Base-by-base conservation (phyloP, 2,113 vertebrate genomes). In the Cavia aperea region DNA sequence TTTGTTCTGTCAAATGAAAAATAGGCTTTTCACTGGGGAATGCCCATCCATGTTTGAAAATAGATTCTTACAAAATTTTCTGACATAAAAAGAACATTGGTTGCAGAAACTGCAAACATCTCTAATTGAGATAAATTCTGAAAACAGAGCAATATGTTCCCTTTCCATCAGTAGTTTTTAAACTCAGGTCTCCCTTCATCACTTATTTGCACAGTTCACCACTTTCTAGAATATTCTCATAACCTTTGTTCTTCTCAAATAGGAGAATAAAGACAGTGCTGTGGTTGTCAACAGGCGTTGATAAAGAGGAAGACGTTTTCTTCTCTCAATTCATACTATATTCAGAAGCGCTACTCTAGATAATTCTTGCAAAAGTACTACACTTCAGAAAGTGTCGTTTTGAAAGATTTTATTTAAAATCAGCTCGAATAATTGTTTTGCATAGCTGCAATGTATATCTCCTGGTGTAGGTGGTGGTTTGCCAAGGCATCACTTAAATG, bases 311-410 rank as follows among this genome's bases (percentile, higher is more conserved):
- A 9, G 36, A 54, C 5, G 33, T 77, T 84, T 24, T 70, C 6
- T 51, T 62, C 14, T 63, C 12, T 58, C 7, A 31, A 29, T 29
- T 78, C 39, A 46, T 0, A 81, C 43, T 10, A 19, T 36, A 21
- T 26, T 43, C 31, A 68, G 43, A 81, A 83, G n/a, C 6, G 82
- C 8, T 62, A 18, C 54, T 85, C 21, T 54, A 82, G 26, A 60
- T n/a, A 72, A 88, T 78, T 84, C 31, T n/a, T 86, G 19, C 36
- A 58, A 68, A 94, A 92, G 13, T 70, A 94, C 29, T 68, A 81
- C 83, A 65, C 33, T 91, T 21, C 33, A 72, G n/a, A n/a, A 68
- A 70, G n/a, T 73, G 39, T 13, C 26, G 1, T 33, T 85, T 94
- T 8, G 18, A 58, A 73, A 73, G 4, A 56, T 66, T 60, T 24